Conservation (phyloP, 1,140 invertebrate species). For the Hycleus phaleratus region DNA sequence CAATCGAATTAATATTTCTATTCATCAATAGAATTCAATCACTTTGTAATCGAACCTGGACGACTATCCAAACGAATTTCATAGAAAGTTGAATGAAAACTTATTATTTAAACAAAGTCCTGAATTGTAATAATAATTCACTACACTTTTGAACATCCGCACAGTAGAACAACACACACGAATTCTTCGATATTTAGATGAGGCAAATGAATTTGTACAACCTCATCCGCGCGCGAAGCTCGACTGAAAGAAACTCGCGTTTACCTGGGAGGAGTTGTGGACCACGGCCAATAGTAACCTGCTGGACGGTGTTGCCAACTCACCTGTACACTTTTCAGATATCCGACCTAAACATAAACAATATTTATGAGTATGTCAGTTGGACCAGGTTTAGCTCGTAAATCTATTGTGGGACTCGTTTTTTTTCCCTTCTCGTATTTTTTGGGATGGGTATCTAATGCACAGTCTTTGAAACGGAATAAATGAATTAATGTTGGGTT, state of each 20-base stretch:
- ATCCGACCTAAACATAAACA: constrained; percentile 36
- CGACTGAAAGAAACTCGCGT: constrained; percentile 24
- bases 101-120: too few relatives aligned
- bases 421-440: constrained; percentile 16
- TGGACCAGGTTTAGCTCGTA: constrained; percentile 35
- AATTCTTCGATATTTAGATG: too few relatives aligned
- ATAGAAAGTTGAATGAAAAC: too few relatives aligned
- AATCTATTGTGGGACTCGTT: constrained; percentile 34
- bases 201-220: too few relatives aligned
- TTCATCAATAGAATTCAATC: too few relatives aligned
- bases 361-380: constrained; percentile 39
- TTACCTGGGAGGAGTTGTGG: constrained; percentile 33
- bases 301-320: constrained; percentile 28
- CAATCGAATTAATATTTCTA: too few relatives aligned
- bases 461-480: constrained; percentile 2
- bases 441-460: constrained; percentile 9
- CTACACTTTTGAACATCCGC: too few relatives aligned
- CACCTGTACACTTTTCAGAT: constrained; percentile 23
- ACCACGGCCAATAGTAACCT: constrained; percentile 32
- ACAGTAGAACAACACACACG: too few relatives aligned
- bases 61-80: too few relatives aligned
- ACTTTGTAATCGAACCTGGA: too few relatives aligned
- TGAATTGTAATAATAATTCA: too few relatives aligned
- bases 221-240: constrained; percentile 18
- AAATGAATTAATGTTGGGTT: constrained; percentile 10